phyloP scores from a whole-genome alignment of 2,113 vertebrate genomes.

The Xiphophorus hellerii region DNA sequence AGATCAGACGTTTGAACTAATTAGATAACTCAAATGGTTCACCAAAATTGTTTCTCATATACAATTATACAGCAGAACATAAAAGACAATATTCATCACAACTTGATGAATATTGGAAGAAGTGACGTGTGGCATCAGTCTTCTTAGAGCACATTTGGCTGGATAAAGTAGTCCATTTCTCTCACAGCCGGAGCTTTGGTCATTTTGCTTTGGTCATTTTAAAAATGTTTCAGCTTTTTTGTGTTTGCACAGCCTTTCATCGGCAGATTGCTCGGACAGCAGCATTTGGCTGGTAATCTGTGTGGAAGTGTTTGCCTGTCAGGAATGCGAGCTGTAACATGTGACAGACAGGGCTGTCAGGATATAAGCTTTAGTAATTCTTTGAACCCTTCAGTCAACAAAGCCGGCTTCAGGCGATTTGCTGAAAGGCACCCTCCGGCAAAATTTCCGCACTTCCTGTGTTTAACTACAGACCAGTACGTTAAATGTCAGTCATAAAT shows the following conservation, averaged over 20 bases:
- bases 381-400: slow-evolving; percentile 65
- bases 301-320: slow-evolving; percentile 45
- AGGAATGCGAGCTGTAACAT: slow-evolving; percentile 24
- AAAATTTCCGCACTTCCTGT: slow-evolving; percentile 38
- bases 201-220: slow-evolving; percentile 9
- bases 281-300: slow-evolving; percentile 33
- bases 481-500: slow-evolving; percentile 10
- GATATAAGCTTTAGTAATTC: slow-evolving; percentile 51
- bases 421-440: slow-evolving; percentile 41
- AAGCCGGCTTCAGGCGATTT: slow-evolving; percentile 55
- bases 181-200: background rate
- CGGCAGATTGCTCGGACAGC: slow-evolving; percentile 22
- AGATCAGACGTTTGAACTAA: slow-evolving; percentile 55
- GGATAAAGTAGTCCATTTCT: background rate
- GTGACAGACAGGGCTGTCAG: slow-evolving; percentile 45
- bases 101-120: background rate
- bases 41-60: slow-evolving; percentile 13
- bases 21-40: slow-evolving; percentile 36
- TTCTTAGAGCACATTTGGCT: background rate
- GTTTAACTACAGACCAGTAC: slow-evolving; percentile 16
- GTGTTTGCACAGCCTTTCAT: slow-evolving; percentile 9
- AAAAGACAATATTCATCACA: background rate
- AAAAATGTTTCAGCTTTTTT: slow-evolving; percentile 26
- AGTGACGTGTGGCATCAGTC: background rate
- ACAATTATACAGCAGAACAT: background rate